Base-by-base conservation (phyloP, 2,797 vertebrate species). In the Alosa sapidissima region DNA sequence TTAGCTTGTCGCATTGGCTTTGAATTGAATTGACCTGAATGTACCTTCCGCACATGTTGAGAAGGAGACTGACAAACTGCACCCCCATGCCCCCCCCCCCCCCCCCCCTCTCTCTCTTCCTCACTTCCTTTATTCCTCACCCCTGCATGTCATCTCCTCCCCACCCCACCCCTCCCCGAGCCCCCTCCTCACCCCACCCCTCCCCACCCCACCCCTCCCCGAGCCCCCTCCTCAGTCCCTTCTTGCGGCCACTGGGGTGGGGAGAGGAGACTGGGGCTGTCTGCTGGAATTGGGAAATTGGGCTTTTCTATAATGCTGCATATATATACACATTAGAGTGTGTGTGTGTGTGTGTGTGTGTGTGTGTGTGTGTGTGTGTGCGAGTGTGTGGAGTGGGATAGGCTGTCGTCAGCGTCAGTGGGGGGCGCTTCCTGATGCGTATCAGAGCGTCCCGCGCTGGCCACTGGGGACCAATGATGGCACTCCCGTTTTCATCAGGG, bases 1-100 rank as follows among this genome's bases (percentile, higher is more conserved):
- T 95, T 93, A 95, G 92, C 94, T 93, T 95, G 94, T 95, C 95
- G 94, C 93, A 92, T 94, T 91, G 91, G 91, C 92, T 96, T 95
- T 95, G 93, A 93, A 94, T 94, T 92, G 92, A 94, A 94, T 91
- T 96, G 94, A 95, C 94, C 94, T 95, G 92, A 95, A 93, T 94
- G 92, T 92, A 94, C 93, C 93, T 92, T 91, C 88, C 86, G 83
- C 86, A 89, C 90, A 91, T 90, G 88, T 87, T 85, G 86, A 88
- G 88, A 81, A 85, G 78, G 86, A 87, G 89, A 89, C 89, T 87
- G 89, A 90, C 85, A 88, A 86, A 89, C 81, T 51, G 81, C 75
- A 24, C 3, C 68, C 83, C 82, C 84, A 49, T 49, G 11, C 49
- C 19, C 68, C 47, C 81, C 78, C 65, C 68, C 75, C 48, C 36